These are phyloP conservation scores for Chalcosyrphus nemorum DNA, from an alignment of 2,888 invertebrate species.

Conservation along the genomic window DNA sequence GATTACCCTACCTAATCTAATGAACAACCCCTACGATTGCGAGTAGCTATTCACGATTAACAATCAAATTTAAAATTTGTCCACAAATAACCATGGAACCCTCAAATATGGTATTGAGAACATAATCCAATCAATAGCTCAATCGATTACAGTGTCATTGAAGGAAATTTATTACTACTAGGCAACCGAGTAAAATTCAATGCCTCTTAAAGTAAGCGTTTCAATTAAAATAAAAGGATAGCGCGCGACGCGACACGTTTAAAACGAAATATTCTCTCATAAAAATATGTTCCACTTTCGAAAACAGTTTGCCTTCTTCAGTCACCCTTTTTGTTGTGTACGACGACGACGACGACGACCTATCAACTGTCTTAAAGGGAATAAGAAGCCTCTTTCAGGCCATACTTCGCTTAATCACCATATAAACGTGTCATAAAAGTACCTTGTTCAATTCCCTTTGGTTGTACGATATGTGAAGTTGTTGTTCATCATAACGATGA, in stretches of 20 bases:
- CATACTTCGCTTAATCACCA: constrained; percentile 7
- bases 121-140: neutral
- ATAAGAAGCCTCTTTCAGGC: constrained; percentile 6
- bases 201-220: neutral
- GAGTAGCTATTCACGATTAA: too few relatives aligned
- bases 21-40: too few relatives aligned
- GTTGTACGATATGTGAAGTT: neutral
- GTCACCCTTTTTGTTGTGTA: neutral
- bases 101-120: too few relatives aligned
- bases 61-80: neutral
- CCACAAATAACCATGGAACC: neutral
- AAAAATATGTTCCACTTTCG: neutral
- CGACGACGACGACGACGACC: too few relatives aligned
- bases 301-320: neutral
- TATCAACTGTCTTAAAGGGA: constrained; percentile 9
- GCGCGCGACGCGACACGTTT: neutral
- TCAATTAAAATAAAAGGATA: neutral
- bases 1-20: too few relatives aligned
- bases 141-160: neutral
- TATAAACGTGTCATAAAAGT: constrained; percentile 20
- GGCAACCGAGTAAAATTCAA: neutral
- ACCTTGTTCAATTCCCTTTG: constrained; percentile 9
- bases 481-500: neutral
- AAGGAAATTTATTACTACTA: neutral
- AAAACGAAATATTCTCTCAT: neutral